These are phyloP conservation scores for Bombus superbus DNA, from an alignment of 1,140 invertebrate genomes.

Conservation along the genomic window DNA sequence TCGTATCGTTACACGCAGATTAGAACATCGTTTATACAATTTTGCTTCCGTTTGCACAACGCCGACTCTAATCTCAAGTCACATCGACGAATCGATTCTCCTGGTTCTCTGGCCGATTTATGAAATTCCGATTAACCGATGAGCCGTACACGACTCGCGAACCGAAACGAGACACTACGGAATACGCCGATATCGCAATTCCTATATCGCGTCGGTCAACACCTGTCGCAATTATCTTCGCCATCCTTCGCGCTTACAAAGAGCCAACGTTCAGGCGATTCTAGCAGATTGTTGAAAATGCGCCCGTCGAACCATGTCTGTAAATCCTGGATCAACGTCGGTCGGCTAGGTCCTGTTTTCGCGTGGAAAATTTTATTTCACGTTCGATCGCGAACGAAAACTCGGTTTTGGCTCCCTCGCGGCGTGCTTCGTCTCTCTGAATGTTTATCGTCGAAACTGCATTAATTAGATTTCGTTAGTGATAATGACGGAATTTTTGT, in stretches of 20 bases:
- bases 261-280: too few species aligned
- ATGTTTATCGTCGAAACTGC: slow-evolving; percentile 21
- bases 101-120: slow-evolving; percentile 67
- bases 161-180: too few species aligned
- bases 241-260: slow-evolving; percentile 8
- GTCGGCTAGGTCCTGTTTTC: not conserved
- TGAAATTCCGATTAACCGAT: slow-evolving; percentile 62
- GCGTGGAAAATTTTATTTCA: slow-evolving; percentile 18
- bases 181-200: too few species aligned
- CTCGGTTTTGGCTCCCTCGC: not conserved
- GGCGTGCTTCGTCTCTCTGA: not conserved
- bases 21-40: slow-evolving; percentile 62
- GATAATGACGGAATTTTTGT: slow-evolving; percentile 15
- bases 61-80: slow-evolving; percentile 54
- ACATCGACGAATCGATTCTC: slow-evolving; percentile 67
- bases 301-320: not conserved
- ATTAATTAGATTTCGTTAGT: not conserved
- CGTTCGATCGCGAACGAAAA: slow-evolving; percentile 17
- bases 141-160: too few species aligned
- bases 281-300: slow-evolving; percentile 30
- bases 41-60: slow-evolving; percentile 55
- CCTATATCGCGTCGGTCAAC: too few species aligned
- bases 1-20: slow-evolving; percentile 36
- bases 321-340: slow-evolving; percentile 27
- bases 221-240: slow-evolving; percentile 6